Evolutionary conservation across 2,113 vertebrate species (phyloP), one percentile per base, ranked within the genome.

Genomic region (Lota lota): DNA sequence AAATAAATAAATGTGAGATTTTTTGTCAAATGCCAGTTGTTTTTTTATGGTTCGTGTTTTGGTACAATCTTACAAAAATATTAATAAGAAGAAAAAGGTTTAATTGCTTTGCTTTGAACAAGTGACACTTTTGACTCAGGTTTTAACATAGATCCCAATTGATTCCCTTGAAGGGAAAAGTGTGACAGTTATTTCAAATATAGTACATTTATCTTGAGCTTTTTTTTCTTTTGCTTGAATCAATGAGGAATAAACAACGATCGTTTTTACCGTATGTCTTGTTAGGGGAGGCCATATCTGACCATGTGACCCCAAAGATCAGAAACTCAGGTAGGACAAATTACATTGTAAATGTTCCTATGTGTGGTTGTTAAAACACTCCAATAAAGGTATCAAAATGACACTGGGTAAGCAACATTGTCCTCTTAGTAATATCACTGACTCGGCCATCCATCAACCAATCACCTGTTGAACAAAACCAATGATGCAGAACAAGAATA

Each of bases 1-100:
- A 95, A 90, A 95, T 96, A 95, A 99, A 99, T 99, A 99, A 99
- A 99, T 99, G 97, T 99, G 95, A 98, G 85, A 94, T 93, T 95
- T 96, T 95, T 97, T 94, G 92, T 92, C 92, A 95, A 95, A 93
- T 90, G 78, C 79, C 81, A 87, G 83, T 84, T 86, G 83, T 81
- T 89, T 89, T 77, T 90, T 87, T 82, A 88, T 89, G 83, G n/a
- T 75, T 90, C 87, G 76, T 89, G 82, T 78, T 90, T 86, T 83
- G 75, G 75, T 83, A 81, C 76, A 77, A 74, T 78, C 82, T 74
- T 63, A 77, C 60, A 60, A 67, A 78, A 56, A 47, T 5, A 47
- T 10, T 5, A 47, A 8, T 5, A 47, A 47, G 40, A 47, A 47
- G 40, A 20, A 56, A 68, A 12, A 74, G 60, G 36, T 78, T 77